Percentiles rank a stretch among this genome's conserved stretches.
These are phyloP conservation scores for Poeciliopsis infans DNA, from an alignment of 2,797 vertebrate species.

Conservation along the genomic window DNA sequence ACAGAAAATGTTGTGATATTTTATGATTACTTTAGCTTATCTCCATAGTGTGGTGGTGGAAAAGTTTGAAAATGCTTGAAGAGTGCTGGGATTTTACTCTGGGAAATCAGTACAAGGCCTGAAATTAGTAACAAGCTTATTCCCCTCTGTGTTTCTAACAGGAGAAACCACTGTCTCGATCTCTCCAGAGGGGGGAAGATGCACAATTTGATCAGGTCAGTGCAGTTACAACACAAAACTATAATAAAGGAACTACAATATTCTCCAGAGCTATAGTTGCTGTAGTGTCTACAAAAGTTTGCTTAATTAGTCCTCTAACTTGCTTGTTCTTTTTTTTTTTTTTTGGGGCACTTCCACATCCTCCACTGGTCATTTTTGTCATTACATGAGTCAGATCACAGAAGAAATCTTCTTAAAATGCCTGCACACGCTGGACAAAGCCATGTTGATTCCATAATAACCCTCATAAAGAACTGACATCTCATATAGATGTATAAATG, in stretches of 20 bases:
- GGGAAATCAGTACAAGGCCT: too few relatives aligned
- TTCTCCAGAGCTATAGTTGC: neutral
- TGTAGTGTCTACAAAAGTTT: neutral
- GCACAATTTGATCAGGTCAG: slow-evolving; percentile 99
- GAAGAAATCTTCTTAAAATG: neutral
- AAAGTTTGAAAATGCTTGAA: too few relatives aligned
- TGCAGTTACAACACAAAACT: neutral
- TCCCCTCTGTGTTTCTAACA: slow-evolving; percentile 50
- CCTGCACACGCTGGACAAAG: neutral
- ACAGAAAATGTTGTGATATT: too few relatives aligned
- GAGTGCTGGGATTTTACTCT: too few relatives aligned
- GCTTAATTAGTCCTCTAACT: neutral
- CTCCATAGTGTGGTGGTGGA: too few relatives aligned
- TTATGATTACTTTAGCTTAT: too few relatives aligned
- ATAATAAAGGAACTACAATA: neutral
- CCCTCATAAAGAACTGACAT: neutral
- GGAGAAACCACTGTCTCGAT: slow-evolving; percentile 97
- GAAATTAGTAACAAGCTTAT: neutral
- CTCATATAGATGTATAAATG: neutral
- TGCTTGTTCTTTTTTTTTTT: neutral
- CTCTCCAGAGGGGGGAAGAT: slow-evolving; percentile 99
- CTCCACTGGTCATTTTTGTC: neutral
- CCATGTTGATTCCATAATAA: slow-evolving; percentile 24
- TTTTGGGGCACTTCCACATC: neutral
- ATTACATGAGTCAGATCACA: neutral